Conservation (phyloP, 2,113 vertebrate genomes). For the Mesitornis unicolor region DNA sequence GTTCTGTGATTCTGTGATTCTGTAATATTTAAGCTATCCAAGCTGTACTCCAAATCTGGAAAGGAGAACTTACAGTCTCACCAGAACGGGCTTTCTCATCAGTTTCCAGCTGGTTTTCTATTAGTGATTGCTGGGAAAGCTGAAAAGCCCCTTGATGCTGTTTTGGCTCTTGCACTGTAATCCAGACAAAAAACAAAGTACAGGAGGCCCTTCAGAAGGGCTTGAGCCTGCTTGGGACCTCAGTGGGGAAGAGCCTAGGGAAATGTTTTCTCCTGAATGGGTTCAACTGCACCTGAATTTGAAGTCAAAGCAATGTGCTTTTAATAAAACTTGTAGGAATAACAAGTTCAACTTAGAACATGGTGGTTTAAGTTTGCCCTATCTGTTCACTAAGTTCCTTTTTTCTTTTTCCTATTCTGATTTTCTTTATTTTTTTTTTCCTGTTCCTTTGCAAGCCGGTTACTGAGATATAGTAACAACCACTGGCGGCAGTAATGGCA, state of each 20-base stretch:
- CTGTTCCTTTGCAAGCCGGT: not conserved
- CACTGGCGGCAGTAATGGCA: slow-evolving; percentile 34
- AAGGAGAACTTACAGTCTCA: not conserved
- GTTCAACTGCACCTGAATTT: not conserved
- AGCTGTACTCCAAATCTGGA: not conserved
- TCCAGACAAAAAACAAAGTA: not conserved
- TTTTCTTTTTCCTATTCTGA: not conserved
- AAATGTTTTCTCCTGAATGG: not conserved
- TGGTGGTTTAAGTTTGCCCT: not conserved
- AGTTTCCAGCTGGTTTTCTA: not conserved
- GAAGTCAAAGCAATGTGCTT: not conserved
- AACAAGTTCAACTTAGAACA: not conserved
- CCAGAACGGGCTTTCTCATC: not conserved
- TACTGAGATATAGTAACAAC: not conserved
- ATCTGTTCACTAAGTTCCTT: not conserved
- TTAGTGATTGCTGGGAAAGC: not conserved
- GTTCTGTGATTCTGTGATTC: too few relatives aligned
- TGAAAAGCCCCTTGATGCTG: not conserved
- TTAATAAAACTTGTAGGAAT: not conserved
- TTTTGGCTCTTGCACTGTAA: not conserved
- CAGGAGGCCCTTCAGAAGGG: not conserved
- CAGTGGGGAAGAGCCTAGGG: not conserved
- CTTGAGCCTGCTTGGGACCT: not conserved
- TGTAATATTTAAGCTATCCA: not conserved
- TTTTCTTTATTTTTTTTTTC: not conserved